Percentiles rank a stretch among this genome's conserved stretches.
Conservation (phyloP, 2,113 vertebrate genomes). For the Vidua macroura region DNA sequence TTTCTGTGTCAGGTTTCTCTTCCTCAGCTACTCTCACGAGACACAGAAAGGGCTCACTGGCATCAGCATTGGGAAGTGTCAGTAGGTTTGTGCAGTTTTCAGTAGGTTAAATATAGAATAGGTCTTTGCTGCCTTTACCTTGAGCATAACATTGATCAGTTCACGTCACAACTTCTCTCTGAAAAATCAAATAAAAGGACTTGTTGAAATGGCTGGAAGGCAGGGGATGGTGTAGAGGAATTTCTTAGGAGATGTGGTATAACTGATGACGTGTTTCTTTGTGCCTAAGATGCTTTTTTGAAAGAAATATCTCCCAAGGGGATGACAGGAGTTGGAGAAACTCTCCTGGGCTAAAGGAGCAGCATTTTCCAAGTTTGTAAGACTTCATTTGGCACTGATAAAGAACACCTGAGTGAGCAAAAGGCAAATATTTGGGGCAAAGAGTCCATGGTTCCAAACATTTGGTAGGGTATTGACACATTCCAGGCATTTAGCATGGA, state of each 20-base stretch:
- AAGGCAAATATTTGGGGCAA: background rate
- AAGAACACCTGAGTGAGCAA: background rate
- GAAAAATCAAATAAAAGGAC: background rate
- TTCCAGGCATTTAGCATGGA: background rate
- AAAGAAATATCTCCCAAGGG: background rate
- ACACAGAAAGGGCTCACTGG: background rate
- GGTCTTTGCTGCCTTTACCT: background rate
- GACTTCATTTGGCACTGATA: background rate
- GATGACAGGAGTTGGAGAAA: background rate
- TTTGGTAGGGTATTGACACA: background rate
- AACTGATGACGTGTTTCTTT: background rate
- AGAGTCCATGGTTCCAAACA: background rate
- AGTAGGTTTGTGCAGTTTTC: background rate
- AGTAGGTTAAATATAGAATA: background rate
- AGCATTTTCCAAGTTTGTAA: background rate
- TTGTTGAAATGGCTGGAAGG: background rate
- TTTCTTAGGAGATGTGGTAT: background rate
- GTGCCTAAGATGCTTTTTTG: background rate
- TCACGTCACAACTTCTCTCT: background rate
- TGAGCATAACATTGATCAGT: background rate
- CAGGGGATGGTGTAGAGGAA: background rate
- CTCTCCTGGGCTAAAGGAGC: background rate
- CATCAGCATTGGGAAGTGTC: background rate
- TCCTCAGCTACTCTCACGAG: rapidly evolving
- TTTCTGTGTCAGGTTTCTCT: background rate